phyloP scores from a whole-genome alignment of 2,888 invertebrate genomes.

The Reticulitermes lucifugus region DNA sequence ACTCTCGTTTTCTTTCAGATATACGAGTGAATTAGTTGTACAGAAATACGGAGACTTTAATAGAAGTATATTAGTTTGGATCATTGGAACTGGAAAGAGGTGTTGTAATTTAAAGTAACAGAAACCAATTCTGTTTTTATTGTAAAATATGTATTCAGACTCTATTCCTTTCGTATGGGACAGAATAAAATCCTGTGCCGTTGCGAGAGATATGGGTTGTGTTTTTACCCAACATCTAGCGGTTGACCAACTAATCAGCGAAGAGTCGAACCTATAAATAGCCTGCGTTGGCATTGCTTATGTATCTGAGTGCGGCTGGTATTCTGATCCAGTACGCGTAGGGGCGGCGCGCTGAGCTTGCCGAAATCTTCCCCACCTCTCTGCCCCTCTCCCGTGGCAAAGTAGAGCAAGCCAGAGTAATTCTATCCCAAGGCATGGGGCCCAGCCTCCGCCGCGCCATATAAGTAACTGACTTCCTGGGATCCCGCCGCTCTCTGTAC shows the following conservation, averaged over 20 bases:
- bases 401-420: slow-evolving; percentile 21
- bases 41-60: no score
- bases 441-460: slow-evolving; percentile 13
- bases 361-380: background rate
- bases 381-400: background rate
- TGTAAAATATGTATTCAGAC: no score
- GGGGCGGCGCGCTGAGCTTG: background rate
- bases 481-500: background rate
- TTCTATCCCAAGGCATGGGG: slow-evolving; percentile 17
- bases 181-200: background rate
- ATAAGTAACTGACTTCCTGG: slow-evolving; percentile 29
- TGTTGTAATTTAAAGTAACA: no score
- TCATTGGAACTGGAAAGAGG: no score
- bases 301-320: background rate
- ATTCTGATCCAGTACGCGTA: background rate
- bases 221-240: background rate
- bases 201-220: background rate
- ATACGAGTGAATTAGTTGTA: no score
- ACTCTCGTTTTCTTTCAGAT: no score
- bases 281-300: background rate
- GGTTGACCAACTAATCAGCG: slow-evolving; percentile 30
- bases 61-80: no score
- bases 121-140: no score
- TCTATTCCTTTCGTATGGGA: no score
- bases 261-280: slow-evolving; percentile 28